Evolutionary conservation across 1,140 invertebrate species (phyloP).

Genomic region (Drosophila arawakana): DNA sequence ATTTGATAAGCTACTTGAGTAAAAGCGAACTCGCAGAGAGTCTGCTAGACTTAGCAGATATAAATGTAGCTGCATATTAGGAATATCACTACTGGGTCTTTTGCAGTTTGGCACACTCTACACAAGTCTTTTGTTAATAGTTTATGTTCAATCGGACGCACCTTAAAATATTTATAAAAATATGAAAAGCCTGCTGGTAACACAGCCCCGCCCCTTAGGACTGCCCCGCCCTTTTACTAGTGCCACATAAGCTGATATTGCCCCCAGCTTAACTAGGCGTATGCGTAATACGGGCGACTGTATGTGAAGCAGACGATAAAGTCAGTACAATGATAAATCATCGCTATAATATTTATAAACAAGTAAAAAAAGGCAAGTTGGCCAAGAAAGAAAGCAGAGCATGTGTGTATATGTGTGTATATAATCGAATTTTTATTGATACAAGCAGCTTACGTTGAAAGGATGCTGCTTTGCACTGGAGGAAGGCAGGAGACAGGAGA

Average conservation of each 20-base stretch:
- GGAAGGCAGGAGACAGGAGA: not conserved
- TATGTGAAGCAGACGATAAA: conserved; percentile 58
- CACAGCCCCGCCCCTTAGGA: not conserved
- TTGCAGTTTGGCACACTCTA: conserved; percentile 10
- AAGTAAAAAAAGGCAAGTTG: conserved; percentile 24
- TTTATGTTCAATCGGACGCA: conserved; percentile 22
- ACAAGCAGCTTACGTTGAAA: conserved; percentile 81
- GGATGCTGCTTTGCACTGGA: conserved; percentile 50
- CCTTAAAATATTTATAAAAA: conserved; percentile 82
- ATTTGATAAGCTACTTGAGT: conserved; percentile 73
- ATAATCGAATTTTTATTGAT: conserved; percentile 84
- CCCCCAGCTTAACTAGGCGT: conserved; percentile 67
- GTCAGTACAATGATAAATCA: conserved; percentile 79
- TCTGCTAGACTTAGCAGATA: not conserved
- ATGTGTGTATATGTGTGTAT: conserved; percentile 22
- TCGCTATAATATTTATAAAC: conserved; percentile 59
- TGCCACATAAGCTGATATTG: conserved; percentile 64
- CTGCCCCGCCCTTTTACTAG: not conserved
- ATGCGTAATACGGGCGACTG: conserved; percentile 58
- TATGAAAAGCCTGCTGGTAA: conserved; percentile 45
- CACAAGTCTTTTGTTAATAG: not conserved
- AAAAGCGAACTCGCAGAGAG: conserved; percentile 31
- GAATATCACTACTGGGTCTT: not conserved
- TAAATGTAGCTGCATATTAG: too few relatives aligned
- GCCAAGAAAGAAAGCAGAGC: conserved; percentile 3